Evolutionary conservation across 2,113 vertebrate genomes (phyloP), one percentile per base, ranked within the genome.

Genomic region (Globicephala melas): DNA sequence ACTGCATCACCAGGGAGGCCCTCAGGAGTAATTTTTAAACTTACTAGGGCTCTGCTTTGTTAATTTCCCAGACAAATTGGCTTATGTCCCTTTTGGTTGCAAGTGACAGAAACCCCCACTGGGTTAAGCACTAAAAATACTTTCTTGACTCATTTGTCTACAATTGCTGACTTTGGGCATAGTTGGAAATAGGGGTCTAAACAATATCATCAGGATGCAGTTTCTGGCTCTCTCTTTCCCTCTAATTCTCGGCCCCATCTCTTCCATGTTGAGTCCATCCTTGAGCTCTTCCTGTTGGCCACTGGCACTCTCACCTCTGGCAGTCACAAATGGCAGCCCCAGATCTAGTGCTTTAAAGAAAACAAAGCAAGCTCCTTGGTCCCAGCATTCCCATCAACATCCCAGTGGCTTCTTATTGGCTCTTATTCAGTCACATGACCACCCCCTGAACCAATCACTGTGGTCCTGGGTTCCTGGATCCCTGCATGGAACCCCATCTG

Each of bases 261-360:
- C 50, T 65, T 79, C 50, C 41, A 0, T 1, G 11, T 0, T 6
- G 65, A 44, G 3, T 23, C 73, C 14, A 18, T 12, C 25, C 70
- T 38, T 7, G 77, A n/a, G 26, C 55, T 76, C 41, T 38, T 58
- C 65, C n/a, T 5, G 6, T 31, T 1, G 62, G 36, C 25, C 13
- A 8, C 31, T 1, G 9, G 36, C 8, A 23, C 2, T 1, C 11
- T 50, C 65, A 41, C 33, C 47, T 18, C 17, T 1, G 1, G 38
- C 0, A 3, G 8, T 3, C 47, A 13, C 47, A 36, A 67, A 53
- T 18, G 33, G 89, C 17, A 6, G 62, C 55, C 26, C 38, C 44
- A 53, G 47, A 23, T 3, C 26, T 15, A 5, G 4, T 2, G 0
- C 67, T 71, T 58, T 20, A 28, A 11, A 41, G 20, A 63, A 36